Conservation (phyloP, 2,113 vertebrate genomes). For the Gorsachius goisagi region DNA sequence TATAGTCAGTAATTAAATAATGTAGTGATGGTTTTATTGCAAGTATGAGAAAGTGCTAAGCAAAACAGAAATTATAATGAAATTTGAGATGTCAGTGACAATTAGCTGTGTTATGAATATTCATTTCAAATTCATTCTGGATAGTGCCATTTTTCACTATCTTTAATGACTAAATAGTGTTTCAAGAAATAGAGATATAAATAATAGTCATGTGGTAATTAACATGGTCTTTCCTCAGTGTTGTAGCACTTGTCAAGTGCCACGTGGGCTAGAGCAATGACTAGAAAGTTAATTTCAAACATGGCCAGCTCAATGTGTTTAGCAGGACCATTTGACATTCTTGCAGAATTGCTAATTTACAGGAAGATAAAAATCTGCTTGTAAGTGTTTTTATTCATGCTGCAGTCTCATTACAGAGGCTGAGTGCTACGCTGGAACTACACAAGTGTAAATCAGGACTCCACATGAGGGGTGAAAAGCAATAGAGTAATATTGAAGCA, state of each 20-base stretch:
- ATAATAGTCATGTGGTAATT: slow-evolving; percentile 57
- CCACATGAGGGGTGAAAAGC: background rate
- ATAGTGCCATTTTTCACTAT: slow-evolving; percentile 40
- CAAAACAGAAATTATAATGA: slow-evolving; percentile 67
- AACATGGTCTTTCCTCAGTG: slow-evolving; percentile 3
- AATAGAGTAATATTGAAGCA: background rate
- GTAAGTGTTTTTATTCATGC: background rate
- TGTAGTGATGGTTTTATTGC: background rate
- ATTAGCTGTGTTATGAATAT: slow-evolving; percentile 59
- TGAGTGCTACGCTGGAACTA: background rate
- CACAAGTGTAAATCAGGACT: background rate
- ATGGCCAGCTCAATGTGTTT: slow-evolving; percentile 6
- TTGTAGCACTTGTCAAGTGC: slow-evolving; percentile 31
- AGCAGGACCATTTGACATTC: slow-evolving; percentile 15
- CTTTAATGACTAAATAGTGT: slow-evolving; percentile 38
- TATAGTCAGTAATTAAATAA: slow-evolving; percentile 1
- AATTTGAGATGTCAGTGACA: slow-evolving; percentile 59
- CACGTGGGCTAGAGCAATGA: slow-evolving; percentile 26
- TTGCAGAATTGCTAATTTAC: slow-evolving; percentile 26
- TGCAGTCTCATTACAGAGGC: slow-evolving; percentile 18
- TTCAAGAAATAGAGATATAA: slow-evolving; percentile 52
- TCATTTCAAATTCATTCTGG: slow-evolving; percentile 48
- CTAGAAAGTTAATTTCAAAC: slow-evolving; percentile 45
- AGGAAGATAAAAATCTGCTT: slow-evolving; percentile 45
- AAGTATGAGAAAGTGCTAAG: slow-evolving; percentile 33